Evolutionary conservation across 2,797 vertebrate species (phyloP).

Genomic region (Benthosema pterotum): DNA sequence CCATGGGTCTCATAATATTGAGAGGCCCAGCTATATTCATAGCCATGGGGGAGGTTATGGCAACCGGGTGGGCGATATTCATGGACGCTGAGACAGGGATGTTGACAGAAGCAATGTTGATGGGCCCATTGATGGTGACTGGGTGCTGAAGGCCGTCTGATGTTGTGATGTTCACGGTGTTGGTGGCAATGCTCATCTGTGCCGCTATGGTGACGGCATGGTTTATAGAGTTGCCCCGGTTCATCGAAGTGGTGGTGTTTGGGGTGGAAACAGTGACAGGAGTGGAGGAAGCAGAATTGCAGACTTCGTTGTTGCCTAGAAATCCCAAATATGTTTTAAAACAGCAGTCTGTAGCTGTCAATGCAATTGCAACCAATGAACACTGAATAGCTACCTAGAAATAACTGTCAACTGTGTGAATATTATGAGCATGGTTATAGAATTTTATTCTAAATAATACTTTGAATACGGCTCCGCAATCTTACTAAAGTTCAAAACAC

Average conservation of each 20-base stretch:
- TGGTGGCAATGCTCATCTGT: constrained; percentile 98
- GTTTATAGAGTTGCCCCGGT: constrained; percentile 71
- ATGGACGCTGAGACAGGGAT: constrained; percentile 82
- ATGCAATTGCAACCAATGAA: too few relatives aligned
- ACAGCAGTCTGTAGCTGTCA: too few relatives aligned
- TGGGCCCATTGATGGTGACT: constrained; percentile 94
- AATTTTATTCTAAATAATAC: too few relatives aligned
- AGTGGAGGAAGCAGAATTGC: constrained; percentile 77
- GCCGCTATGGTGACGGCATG: constrained; percentile 95
- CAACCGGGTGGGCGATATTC: constrained; percentile 96
- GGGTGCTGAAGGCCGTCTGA: constrained; percentile 94
- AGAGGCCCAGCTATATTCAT: constrained; percentile 90
- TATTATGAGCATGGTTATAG: too few relatives aligned
- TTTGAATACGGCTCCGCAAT: too few relatives aligned
- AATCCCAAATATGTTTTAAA: background rate
- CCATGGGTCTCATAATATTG: constrained; percentile 94
- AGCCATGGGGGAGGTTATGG: constrained; percentile 93
- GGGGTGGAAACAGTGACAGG: constrained; percentile 72
- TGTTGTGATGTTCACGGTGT: constrained; percentile 94
- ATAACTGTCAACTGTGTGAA: too few relatives aligned
- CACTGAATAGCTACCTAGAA: too few relatives aligned
- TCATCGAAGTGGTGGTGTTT: constrained; percentile 79
- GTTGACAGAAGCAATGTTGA: constrained; percentile 91
- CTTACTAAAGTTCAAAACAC: too few relatives aligned
- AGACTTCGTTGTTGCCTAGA: constrained; percentile 71